Percentiles rank a stretch among this genome's conserved stretches.
Conservation (phyloP, 2,888 invertebrate species). For the Eustalomyia histrio region DNA sequence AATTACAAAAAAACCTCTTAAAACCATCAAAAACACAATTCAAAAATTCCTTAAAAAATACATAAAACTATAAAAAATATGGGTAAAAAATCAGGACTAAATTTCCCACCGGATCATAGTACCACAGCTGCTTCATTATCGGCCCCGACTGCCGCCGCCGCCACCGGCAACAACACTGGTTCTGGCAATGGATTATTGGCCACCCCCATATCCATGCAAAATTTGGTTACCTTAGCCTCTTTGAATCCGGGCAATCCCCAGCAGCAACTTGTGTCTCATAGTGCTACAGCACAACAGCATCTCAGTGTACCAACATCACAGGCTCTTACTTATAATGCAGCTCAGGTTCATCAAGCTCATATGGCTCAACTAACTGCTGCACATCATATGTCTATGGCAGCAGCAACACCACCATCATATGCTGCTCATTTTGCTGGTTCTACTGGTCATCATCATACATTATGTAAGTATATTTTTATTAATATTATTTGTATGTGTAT, state of each 20-base stretch:
- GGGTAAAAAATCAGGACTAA: conserved; percentile 79
- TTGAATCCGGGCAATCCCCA: conserved; percentile 65
- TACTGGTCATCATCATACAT: conserved; percentile 76
- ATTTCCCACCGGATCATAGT: conserved; percentile 80
- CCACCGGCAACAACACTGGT: conserved; percentile 77
- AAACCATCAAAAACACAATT: conserved; percentile 74
- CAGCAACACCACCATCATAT: conserved; percentile 76
- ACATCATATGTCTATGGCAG: conserved; percentile 79
- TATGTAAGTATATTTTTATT: conserved; percentile 76
- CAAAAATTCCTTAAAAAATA: conserved; percentile 72
- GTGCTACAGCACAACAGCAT: conserved; percentile 78
- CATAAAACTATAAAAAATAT: conserved; percentile 71
- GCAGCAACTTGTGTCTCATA: conserved; percentile 42
- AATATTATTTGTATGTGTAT: conserved; percentile 9
- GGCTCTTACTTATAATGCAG: conserved; percentile 57
- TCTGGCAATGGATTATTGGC: conserved; percentile 80
- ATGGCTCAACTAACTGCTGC: conserved; percentile 73
- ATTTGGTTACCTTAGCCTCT: conserved; percentile 87
- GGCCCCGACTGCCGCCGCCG: conserved; percentile 76
- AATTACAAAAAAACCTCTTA: conserved; percentile 64
- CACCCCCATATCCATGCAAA: conserved; percentile 93
- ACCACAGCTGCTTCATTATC: conserved; percentile 76
- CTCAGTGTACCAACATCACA: conserved; percentile 53
- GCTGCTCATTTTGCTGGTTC: conserved; percentile 67
- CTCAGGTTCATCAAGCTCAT: conserved; percentile 78